These are phyloP conservation scores for Nicator chloris DNA, from an alignment of 2,113 vertebrate species.

Conservation along the genomic window DNA sequence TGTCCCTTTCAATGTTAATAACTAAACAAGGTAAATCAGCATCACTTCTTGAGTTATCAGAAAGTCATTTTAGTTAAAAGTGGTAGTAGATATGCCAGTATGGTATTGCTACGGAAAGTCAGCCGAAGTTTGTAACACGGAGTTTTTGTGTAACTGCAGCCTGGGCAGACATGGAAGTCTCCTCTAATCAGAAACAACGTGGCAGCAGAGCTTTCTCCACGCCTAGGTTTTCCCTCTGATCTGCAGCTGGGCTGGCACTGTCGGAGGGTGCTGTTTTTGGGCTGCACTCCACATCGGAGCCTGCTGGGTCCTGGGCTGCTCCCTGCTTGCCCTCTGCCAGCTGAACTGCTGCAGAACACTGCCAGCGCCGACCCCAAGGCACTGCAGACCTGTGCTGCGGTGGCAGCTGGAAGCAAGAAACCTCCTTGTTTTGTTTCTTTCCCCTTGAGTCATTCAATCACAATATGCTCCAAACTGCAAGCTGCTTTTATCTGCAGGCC, in stretches of 20 bases:
- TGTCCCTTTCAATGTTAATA: neutral
- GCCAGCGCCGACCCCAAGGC: fast-evolving
- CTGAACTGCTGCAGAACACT: neutral
- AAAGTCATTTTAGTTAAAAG: neutral
- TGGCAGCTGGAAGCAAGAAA: neutral
- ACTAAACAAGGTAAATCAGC: neutral
- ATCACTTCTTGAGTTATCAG: neutral
- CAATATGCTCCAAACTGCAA: neutral
- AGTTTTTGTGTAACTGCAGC: neutral
- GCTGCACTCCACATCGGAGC: neutral
- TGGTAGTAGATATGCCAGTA: neutral
- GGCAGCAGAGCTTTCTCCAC: neutral
- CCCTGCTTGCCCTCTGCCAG: fast-evolving
- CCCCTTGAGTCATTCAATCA: neutral
- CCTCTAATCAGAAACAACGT: neutral
- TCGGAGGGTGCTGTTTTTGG: neutral
- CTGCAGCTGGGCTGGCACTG: neutral
- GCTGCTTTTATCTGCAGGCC: neutral
- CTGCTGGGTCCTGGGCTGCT: fast-evolving
- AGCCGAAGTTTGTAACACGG: neutral
- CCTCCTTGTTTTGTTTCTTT: neutral
- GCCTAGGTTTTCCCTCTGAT: fast-evolving
- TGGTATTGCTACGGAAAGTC: neutral
- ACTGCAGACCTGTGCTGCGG: fast-evolving
- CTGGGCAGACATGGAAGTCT: neutral